A percentile compares a stretch with the other conserved stretches of the same genome.
Evolutionary conservation across 2,113 vertebrate genomes (phyloP).

Genomic region (Plecotus auritus): DNA sequence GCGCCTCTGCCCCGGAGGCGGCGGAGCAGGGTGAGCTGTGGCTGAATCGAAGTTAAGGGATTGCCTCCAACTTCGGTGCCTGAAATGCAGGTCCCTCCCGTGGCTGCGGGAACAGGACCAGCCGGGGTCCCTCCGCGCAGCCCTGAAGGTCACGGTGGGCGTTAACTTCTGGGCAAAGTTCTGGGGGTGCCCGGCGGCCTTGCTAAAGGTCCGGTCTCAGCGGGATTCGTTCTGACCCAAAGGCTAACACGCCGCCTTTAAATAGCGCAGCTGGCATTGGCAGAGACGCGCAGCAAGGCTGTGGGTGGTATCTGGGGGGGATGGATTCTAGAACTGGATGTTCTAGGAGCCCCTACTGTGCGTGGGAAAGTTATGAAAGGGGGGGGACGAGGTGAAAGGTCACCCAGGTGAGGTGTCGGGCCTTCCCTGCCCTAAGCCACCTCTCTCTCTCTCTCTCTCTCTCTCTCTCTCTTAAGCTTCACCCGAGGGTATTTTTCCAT

Average conservation of each 20-base stretch:
- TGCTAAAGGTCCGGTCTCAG: background rate
- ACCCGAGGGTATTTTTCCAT: too few species aligned
- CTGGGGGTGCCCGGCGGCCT: background rate
- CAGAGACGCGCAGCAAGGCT: background rate
- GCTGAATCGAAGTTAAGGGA: background rate
- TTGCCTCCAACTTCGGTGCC: background rate
- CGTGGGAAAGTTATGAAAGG: background rate
- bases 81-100: background rate
- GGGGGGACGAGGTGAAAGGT: background rate
- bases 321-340: background rate
- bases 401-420: too few species aligned
- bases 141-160: constrained; percentile 32
- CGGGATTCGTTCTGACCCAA: background rate
- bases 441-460: too few species aligned
- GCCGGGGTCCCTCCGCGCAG: background rate
- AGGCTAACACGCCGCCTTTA: background rate
- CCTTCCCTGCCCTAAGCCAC: background rate
- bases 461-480: too few species aligned
- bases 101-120: background rate
- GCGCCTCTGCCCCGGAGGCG: background rate
- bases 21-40: background rate
- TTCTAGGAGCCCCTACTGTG: background rate
- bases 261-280: accelerated
- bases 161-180: constrained; percentile 55
- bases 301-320: background rate